Evolutionary conservation across 2,888 invertebrate genomes (phyloP).

Genomic region (Hoplodrina blanda): DNA sequence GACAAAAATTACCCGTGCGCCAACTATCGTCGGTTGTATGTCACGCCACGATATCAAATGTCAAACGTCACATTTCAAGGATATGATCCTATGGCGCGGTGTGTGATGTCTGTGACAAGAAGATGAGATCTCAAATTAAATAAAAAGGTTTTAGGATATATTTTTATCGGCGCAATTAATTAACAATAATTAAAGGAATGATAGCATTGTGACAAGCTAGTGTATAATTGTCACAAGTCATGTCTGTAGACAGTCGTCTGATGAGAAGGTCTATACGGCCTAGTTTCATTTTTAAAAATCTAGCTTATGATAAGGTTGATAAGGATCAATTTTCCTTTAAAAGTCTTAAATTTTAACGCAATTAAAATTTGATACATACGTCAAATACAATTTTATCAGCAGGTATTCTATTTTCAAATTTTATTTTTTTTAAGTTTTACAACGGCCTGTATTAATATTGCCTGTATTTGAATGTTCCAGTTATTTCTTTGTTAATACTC

Average conservation of each 20-base stretch:
- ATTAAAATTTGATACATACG: too few species aligned
- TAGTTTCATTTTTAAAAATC: not conserved
- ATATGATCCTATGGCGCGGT: not conserved
- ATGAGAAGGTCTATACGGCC: not conserved
- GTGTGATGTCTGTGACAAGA: not conserved
- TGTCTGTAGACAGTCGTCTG: constrained; percentile 4
- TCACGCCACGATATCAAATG: constrained; percentile 33
- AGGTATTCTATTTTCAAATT: not conserved
- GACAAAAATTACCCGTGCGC: constrained; percentile 7
- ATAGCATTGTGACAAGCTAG: constrained; percentile 3
- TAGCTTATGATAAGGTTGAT: not conserved
- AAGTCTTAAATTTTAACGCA: not conserved
- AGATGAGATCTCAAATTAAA: constrained; percentile 10
- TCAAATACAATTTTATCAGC: not conserved
- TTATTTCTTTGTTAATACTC: constrained; percentile 25
- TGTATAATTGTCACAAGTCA: constrained; percentile 2
- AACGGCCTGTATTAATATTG: not conserved
- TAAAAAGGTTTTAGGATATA: constrained; percentile 7
- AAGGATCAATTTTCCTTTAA: not conserved
- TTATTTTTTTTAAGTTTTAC: not conserved
- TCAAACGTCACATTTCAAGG: constrained; percentile 24
- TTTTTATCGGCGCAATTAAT: constrained; percentile 36
- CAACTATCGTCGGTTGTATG: constrained; percentile 2
- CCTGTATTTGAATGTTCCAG: constrained; percentile 3
- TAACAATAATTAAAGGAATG: constrained; percentile 23